Base-by-base conservation (phyloP, 2,797 vertebrate species). In the Perodicticus potto region DNA sequence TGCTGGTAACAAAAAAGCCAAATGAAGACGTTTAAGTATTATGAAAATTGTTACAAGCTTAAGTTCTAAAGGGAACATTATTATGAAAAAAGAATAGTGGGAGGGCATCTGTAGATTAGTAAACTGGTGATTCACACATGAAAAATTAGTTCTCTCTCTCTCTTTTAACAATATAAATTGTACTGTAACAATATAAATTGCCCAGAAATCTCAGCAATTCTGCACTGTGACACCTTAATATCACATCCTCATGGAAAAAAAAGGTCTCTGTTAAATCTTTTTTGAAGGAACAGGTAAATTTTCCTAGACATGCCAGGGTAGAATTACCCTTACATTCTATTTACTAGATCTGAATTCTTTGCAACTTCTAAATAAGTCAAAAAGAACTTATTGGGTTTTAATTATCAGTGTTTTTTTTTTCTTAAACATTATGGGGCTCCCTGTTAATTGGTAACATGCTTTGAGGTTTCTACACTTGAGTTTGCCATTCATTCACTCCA, bases 241-340 rank as follows among this genome's bases (percentile, higher is more conserved):
- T 11, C 11, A 1, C 0, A 0, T 49, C n/a, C 40, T 53, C 40
- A 17, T 0, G 63, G 67, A 43, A 2, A 53, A 53, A 45, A 4
- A 2, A 8, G 1, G 4, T 1, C 23, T 78, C 13, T 91, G 1
- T 3, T 25, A 8, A 32, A 37, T 73, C 13, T 81, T 2, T 40
- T 59, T 69, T 73, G 55, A 6, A 67, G 40, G 82, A 89, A 25
- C 4, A 40, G 37, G 9, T 59, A 63, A 57, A 23, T 85, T 61
- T 91, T 22, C 22, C 5, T 3, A 40, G 43, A 57, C 37, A 67
- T 27, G 19, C 2, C 4, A 85, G 10, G 2, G 17, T 4, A 69
- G 17, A 25, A 2, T 43, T 91, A 49, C n/a, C 20, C n/a, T 86
- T 72, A 22, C 45, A 8, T 49, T 43, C 29, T 84, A 20, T 34